phyloP scores from a whole-genome alignment of 2,113 vertebrate genomes.

The Holacanthus passer region DNA sequence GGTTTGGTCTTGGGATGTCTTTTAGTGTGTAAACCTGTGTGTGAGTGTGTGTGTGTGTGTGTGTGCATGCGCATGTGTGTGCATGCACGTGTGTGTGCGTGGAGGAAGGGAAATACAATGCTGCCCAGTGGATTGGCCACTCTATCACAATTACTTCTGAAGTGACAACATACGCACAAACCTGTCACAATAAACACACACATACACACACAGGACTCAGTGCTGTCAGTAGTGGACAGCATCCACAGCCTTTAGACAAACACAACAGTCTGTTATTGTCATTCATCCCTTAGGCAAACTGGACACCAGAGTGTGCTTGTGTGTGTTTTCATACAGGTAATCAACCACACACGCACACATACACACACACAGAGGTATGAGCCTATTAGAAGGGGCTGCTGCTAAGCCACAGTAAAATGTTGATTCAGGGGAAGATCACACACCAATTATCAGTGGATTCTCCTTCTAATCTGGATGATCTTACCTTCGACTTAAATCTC shows the following conservation, averaged over 20 bases:
- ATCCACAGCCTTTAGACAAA: constrained; percentile 65
- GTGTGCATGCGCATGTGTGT: too few relatives aligned
- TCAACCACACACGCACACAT: constrained; percentile 11
- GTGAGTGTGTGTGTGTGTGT: too few relatives aligned
- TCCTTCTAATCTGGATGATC: constrained; percentile 45
- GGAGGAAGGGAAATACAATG: constrained; percentile 1
- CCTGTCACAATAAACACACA: constrained; percentile 39
- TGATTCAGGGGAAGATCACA: constrained; percentile 66
- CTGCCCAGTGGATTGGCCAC: constrained; percentile 36
- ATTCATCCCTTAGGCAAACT: constrained; percentile 69
- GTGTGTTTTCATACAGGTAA: constrained; percentile 46
- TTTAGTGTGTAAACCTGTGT: constrained; percentile 4
- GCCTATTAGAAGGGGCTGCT: constrained; percentile 38
- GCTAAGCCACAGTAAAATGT: constrained; percentile 65
- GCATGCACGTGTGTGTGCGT: neutral
- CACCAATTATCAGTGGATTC: constrained; percentile 62
- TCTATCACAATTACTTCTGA: constrained; percentile 54
- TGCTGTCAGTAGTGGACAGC: constrained; percentile 43
- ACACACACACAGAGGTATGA: constrained; percentile 28
- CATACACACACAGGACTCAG: constrained; percentile 30
- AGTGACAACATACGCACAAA: constrained; percentile 48
- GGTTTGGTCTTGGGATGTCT: constrained; percentile 3
- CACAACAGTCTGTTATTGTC: constrained; percentile 48
- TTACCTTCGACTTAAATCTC: constrained; percentile 42
- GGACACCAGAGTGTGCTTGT: constrained; percentile 42